Evolutionary conservation across 2,888 invertebrate genomes (phyloP).

Genomic region (Sesia bembeciformis): DNA sequence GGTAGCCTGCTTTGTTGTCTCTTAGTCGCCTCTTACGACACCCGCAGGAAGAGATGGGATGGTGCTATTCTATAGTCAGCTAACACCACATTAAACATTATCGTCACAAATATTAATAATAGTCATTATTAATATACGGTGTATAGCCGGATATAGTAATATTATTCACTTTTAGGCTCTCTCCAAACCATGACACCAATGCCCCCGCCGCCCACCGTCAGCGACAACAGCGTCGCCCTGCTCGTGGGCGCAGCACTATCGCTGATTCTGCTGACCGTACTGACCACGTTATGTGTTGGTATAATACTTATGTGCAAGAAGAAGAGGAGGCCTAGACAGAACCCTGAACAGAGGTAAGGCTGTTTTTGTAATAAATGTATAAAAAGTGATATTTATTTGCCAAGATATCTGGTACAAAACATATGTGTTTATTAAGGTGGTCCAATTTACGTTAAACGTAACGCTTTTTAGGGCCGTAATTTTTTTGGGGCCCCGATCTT

Average conservation of each 20-base stretch:
- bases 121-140: no score
- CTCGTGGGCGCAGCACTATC: constrained; percentile 57
- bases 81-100: no score
- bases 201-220: constrained; percentile 24
- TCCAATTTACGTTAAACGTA: no score
- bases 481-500: not conserved
- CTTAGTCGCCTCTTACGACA: no score
- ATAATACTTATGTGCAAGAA: constrained; percentile 64
- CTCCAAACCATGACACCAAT: constrained; percentile 61
- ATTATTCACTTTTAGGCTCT: constrained; percentile 29
- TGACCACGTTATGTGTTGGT: constrained; percentile 61
- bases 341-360: constrained; percentile 48
- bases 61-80: no score
- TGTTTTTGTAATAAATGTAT: not conserved
- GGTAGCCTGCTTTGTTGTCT: no score
- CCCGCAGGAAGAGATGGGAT: no score
- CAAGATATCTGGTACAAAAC: not conserved
- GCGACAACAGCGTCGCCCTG: constrained; percentile 55
- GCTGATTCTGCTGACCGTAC: constrained; percentile 55
- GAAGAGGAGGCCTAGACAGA: constrained; percentile 39
- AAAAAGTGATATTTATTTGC: not conserved
- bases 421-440: not conserved
- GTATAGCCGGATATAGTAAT: no score
- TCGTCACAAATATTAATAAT: no score
- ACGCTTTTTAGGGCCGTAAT: not conserved